phyloP scores from a whole-genome alignment of 2,888 invertebrate genomes.

The Schizotus pectinicornis region DNA sequence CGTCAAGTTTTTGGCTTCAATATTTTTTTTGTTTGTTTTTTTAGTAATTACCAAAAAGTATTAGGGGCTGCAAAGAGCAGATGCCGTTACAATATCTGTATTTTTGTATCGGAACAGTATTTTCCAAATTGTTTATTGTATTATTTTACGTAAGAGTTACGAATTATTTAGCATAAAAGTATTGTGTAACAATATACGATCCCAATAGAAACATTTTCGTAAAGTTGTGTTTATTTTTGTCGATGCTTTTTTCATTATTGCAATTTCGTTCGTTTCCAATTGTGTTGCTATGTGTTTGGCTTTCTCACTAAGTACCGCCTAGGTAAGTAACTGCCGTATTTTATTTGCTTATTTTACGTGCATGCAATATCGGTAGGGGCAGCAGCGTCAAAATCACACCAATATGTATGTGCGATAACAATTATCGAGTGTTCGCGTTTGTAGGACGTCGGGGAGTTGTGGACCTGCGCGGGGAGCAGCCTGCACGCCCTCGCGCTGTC shows the following conservation, averaged over 20 bases:
- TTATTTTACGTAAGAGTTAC: constrained; percentile 9
- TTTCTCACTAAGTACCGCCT: too few relatives aligned
- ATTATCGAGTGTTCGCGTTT: background rate
- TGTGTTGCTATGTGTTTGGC: too few relatives aligned
- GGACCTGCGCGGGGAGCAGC: constrained; percentile 62
- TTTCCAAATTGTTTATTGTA: constrained; percentile 13
- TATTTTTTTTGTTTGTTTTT: constrained; percentile 12
- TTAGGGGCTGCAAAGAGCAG: background rate
- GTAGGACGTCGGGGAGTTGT: constrained; percentile 60
- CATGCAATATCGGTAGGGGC: too few relatives aligned
- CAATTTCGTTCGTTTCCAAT: too few relatives aligned
- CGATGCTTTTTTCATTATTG: background rate
- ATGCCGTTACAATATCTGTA: background rate
- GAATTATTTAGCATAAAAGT: constrained; percentile 3
- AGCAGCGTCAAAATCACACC: too few relatives aligned
- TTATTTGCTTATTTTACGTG: too few relatives aligned
- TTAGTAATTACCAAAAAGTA: constrained; percentile 28
- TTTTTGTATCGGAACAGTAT: background rate
- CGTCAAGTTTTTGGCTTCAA: too few relatives aligned
- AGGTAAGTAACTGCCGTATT: too few relatives aligned
- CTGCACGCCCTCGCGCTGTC: constrained; percentile 63
- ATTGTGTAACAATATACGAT: constrained; percentile 15
- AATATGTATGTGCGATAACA: background rate
- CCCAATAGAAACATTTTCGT: constrained; percentile 20
- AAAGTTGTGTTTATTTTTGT: constrained; percentile 18